Evolutionary conservation across 2,888 invertebrate genomes (phyloP), one percentile per base, ranked within the genome.

Genomic region (Empis livida): DNA sequence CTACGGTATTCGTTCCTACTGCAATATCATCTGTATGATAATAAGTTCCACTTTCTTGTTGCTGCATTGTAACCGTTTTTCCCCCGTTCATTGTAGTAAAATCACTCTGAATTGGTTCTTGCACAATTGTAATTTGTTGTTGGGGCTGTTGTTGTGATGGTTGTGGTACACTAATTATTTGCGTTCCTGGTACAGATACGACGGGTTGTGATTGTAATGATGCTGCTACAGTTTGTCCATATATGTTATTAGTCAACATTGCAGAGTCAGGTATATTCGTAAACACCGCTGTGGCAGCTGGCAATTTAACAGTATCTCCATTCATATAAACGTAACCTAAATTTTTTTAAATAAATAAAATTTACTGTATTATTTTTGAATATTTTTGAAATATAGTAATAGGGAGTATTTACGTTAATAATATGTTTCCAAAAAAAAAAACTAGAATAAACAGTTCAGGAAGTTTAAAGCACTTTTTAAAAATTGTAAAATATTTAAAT

Each of bases 261-360:
- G 76, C 70, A 61, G 76, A 70, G 67, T 81, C 80, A 75, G 80
- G 77, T 76, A 78, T 77, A 74, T 77, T 74, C 68, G 76, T 71
- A 70, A 76, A 80, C 65, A 78, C 77, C 73, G 77, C 77, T 50
- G 60, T 58, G 76, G 78, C 79, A 71, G 78, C 75, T 71, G 78
- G 78, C 74, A 78, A 76, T 75, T 82, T 82, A 70, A 79, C 80
- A 73, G 81, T 77, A 76, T 84, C 84, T 77, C 83, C 84, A 80
- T 84, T 84, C 83, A 84, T 83, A 77, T 80, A 84, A 74, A 80
- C 80, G 75, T 79, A 79, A 70, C 81, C 83, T 79, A n/a, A n/a
- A n/a, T n/a, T n/a, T n/a, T n/a, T n/a, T n/a, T n/a, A n/a, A n/a
- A n/a, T n/a, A n/a, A n/a, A n/a, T n/a, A n/a, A n/a, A n/a, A n/a